phyloP scores from a whole-genome alignment of 2,888 invertebrate species.

The Calameuta pallipes region DNA sequence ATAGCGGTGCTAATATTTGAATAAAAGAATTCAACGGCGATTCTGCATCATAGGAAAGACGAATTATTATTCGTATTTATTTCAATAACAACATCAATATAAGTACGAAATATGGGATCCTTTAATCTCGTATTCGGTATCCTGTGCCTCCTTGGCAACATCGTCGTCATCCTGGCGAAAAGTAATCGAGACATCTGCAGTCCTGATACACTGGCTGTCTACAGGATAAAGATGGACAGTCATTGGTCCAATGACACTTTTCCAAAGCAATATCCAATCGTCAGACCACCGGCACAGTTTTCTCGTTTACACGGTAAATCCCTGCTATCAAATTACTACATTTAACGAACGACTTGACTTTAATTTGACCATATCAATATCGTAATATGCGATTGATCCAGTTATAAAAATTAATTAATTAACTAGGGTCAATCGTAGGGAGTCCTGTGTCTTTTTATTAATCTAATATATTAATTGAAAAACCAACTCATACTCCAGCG shows the following conservation, averaged over 20 bases:
- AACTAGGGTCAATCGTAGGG: neutral
- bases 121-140: neutral
- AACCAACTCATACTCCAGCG: neutral
- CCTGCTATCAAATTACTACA: neutral
- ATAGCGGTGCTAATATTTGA: neutral
- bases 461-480: neutral
- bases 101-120: neutral
- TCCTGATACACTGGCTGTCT: conserved; percentile 61
- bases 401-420: neutral
- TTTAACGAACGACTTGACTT: neutral
- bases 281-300: conserved; percentile 68
- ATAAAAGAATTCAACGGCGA: neutral
- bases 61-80: neutral
- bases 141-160: neutral
- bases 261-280: conserved; percentile 67
- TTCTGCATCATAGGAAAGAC: neutral
- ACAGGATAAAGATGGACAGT: conserved; percentile 65
- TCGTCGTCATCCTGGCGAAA: neutral
- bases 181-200: conserved; percentile 36
- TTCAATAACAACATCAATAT: neutral
- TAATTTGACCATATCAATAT: neutral
- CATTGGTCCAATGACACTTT: conserved; percentile 65
- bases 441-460: neutral
- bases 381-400: neutral
- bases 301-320: conserved; percentile 67